Evolutionary conservation across 2,888 invertebrate species (phyloP), one percentile per base, ranked within the genome.

Genomic region (Trichogramma evanescens): DNA sequence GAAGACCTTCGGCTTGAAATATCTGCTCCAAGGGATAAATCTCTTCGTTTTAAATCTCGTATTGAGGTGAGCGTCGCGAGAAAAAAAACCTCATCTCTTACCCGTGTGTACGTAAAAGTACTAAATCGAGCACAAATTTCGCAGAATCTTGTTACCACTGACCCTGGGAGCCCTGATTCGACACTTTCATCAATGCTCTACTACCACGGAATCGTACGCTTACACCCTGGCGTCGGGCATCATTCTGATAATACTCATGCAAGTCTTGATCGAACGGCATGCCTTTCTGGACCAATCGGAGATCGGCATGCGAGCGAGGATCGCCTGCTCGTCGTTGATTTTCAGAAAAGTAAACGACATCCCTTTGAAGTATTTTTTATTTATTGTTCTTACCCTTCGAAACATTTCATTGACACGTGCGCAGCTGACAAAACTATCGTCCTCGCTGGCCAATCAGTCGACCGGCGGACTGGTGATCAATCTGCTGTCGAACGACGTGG

Each of bases 401-500:
- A 26, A 2, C 26, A 3, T 26, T 26, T 26, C 13, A 13, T 13
- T 13, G 13, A 26, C 1, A 61, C 13, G 54, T 3, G 26, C 26
- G 26, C 3, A 26, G 26, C 26, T 26, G 26, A 26, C 85, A 46
- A 76, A 79, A 41, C 70, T 85, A 48, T 75, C 75, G 40, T 67
- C 68, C 56, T 66, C 66, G n/a, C 67, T 71, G 6, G 68, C 70
- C n/a, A 78, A 62, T 65, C 64, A 68, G 50, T 65, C 68, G 40
- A 71, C 71, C 4, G 69, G 71, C 77, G 93, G 92, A 0, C 89
- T 91, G 76, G 84, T 93, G 68, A 86, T 93, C 52, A 93, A 93
- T 75, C 77, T 93, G 59, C 82, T 93, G 79, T 90, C 92, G 0
- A 93, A 92, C 70, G 93, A 93, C 73, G 90, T 93, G 3, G 86